Base-by-base conservation (phyloP, 2,797 vertebrate species). In the Dallia pectoralis region DNA sequence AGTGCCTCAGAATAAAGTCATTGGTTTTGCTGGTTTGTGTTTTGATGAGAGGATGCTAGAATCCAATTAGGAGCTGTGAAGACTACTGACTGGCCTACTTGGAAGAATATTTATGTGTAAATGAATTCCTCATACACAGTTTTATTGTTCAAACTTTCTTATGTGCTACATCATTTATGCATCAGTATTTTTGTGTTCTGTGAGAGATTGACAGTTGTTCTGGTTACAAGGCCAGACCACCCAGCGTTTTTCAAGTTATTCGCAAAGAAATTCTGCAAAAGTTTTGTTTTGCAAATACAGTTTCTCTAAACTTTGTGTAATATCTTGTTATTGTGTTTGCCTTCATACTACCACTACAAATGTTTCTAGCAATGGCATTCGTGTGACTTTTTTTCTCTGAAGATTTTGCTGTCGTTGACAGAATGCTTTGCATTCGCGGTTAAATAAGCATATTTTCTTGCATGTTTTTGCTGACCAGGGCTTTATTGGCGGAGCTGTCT, bases 231-330 rank as follows among this genome's bases (percentile, higher is more conserved):
- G 12, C 25, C 40, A 44, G 40, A 44, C 36, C 36, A 44, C 48
- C n/a, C 29, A 33, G n/a, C 16, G 49, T 68, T 67, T 62, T 72
- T 4, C 36, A 22, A 71, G 40, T 71, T 51, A 67, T 72, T 36
- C 6, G 44, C n/a, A n/a, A n/a, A n/a, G n/a, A n/a, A n/a, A n/a
- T n/a, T n/a, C n/a, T n/a, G n/a, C n/a, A n/a, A n/a, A n/a, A 29
- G 72, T 59, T 77, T 72, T 33, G 71, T 19, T 7, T 51, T 71
- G 69, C 73, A 78, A 87, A 87, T 86, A 86, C 73, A 85, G 40
- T 82, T 64, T 70, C 47, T 73, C 63, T 67, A 49, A 71, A 77
- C n/a, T 51, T 47, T 68, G 47, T 48, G 27, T 69, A 27, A 30
- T 32, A 48, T 29, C 29, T 1, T 29, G n/a, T 69, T 48, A 69